Evolutionary conservation across 1,140 invertebrate species (phyloP).

Genomic region (Papilio machaon): DNA sequence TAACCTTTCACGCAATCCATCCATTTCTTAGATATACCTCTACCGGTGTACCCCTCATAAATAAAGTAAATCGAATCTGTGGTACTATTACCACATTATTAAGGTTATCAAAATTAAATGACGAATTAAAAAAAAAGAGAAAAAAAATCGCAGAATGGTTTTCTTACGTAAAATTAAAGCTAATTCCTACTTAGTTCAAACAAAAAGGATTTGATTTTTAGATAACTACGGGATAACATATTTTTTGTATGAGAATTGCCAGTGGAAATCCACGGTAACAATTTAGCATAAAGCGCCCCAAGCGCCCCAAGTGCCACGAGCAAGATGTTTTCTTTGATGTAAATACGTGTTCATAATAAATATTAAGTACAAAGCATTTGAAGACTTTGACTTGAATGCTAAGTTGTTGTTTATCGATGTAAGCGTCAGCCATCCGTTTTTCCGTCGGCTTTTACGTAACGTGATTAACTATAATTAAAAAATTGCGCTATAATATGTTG

Average conservation of each 20-base stretch:
- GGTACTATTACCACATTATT: neutral
- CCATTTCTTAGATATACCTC: too few species aligned
- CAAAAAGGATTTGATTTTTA: neutral
- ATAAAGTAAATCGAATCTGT: neutral
- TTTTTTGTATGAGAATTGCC: neutral
- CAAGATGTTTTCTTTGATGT: neutral
- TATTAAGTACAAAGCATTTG: neutral
- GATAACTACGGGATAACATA: neutral
- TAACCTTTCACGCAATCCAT: too few species aligned
- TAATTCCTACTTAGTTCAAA: too few species aligned
- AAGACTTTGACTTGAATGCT: neutral
- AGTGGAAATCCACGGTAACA: neutral
- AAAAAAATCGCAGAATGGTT: too few species aligned
- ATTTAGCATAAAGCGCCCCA: neutral
- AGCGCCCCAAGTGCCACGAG: neutral
- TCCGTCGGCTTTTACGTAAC: neutral
- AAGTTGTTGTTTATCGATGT: constrained; percentile 8
- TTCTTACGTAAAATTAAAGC: too few species aligned
- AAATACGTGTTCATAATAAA: constrained; percentile 9
- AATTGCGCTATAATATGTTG: too few species aligned
- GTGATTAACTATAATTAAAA: too few species aligned
- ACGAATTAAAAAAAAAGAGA: neutral
- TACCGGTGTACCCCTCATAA: too few species aligned
- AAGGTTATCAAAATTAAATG: neutral
- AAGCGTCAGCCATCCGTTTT: neutral